These are phyloP conservation scores for Lepidurus packardi DNA, from an alignment of 1,140 invertebrate species.

Conservation along the genomic window DNA sequence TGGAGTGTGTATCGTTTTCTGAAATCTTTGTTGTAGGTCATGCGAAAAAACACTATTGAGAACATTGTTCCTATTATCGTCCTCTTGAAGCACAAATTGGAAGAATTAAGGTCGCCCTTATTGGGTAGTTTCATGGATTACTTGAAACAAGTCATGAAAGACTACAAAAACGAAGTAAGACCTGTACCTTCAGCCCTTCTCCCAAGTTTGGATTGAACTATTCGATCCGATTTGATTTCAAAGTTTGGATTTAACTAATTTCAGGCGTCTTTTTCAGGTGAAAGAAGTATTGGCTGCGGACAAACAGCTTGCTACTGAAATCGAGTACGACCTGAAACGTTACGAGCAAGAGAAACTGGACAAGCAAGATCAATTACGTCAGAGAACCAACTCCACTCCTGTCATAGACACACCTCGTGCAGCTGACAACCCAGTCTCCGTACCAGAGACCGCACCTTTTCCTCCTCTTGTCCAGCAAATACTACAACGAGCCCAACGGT, in stretches of 20 bases:
- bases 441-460: neutral
- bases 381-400: neutral
- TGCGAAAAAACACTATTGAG: constrained; percentile 53
- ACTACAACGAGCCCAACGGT: neutral
- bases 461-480: neutral
- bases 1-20: too few relatives aligned
- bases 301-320: constrained; percentile 48
- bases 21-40: constrained; percentile 38
- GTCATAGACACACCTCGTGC: neutral
- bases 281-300: constrained; percentile 49
- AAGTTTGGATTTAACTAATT: constrained; percentile 33
- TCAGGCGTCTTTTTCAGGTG: constrained; percentile 40
- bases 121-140: constrained; percentile 45
- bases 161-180: constrained; percentile 53
- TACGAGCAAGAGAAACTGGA: constrained; percentile 41
- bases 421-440: neutral
- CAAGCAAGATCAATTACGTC: constrained; percentile 29
- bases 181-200: constrained; percentile 41
- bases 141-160: constrained; percentile 51
- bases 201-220: neutral
- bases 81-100: constrained; percentile 51
- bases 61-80: constrained; percentile 54
- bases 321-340: constrained; percentile 48
- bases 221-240: constrained; percentile 29
- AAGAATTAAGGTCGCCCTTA: constrained; percentile 42